Percentiles rank a stretch among this genome's conserved stretches.
phyloP scores from a whole-genome alignment of 2,113 vertebrate species.

The Eleginops maclovinus region DNA sequence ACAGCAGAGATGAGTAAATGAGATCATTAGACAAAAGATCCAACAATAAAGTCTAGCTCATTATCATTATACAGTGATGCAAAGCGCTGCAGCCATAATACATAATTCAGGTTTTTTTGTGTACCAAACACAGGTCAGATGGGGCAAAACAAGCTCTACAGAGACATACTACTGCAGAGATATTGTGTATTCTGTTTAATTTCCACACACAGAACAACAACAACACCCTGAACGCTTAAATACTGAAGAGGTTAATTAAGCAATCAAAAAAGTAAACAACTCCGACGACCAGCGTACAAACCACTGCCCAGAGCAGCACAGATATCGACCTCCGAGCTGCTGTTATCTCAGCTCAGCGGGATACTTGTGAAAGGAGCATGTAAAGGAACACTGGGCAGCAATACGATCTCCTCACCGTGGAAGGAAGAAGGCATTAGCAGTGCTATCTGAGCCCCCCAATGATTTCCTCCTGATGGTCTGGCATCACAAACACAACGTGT shows the following conservation, averaged over 20 bases:
- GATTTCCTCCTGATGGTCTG: background rate
- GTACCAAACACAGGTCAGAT: background rate
- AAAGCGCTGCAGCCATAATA: slow-evolving; percentile 20
- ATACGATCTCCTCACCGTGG: slow-evolving; percentile 33
- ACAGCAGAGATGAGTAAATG: background rate
- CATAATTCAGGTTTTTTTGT: slow-evolving; percentile 22
- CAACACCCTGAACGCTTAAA: background rate
- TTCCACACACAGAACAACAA: background rate
- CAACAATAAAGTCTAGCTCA: background rate
- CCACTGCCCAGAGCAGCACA: background rate
- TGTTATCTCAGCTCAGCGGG: slow-evolving; percentile 14
- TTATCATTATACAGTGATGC: background rate
- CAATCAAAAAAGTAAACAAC: background rate
- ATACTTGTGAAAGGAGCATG: slow-evolving; percentile 2
- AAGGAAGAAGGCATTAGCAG: slow-evolving; percentile 15
- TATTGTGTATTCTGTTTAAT: background rate
- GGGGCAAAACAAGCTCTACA: background rate
- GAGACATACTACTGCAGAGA: background rate
- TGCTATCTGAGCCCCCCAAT: slow-evolving; percentile 10
- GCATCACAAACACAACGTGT: slow-evolving; percentile 2
- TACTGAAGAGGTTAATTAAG: background rate
- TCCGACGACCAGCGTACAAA: slow-evolving; percentile 16
- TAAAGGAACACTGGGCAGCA: slow-evolving; percentile 47
- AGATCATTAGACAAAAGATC: slow-evolving; percentile 11
- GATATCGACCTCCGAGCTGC: slow-evolving; percentile 28